Evolutionary conservation across 2,888 invertebrate genomes (phyloP).

Genomic region (Odontocerum albicorne): DNA sequence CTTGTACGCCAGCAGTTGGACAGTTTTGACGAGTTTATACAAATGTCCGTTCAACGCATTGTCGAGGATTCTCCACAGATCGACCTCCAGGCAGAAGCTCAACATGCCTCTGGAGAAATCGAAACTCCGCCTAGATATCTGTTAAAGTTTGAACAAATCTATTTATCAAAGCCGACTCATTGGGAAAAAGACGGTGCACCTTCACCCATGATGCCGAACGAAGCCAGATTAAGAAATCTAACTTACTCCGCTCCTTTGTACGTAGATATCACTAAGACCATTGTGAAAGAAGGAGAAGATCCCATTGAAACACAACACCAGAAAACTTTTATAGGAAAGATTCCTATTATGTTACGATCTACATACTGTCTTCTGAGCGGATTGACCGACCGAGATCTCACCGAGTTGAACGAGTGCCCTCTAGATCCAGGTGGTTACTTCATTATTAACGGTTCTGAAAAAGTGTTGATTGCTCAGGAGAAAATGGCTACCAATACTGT

Average conservation of each 20-base stretch:
- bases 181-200: slow-evolving; percentile 99
- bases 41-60: slow-evolving; percentile 99
- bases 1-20: slow-evolving; percentile 98
- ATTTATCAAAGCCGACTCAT: slow-evolving; percentile 98
- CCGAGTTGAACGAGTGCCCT: slow-evolving; percentile 98
- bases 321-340: slow-evolving; percentile 82
- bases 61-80: slow-evolving; percentile 99
- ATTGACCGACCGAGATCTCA: slow-evolving; percentile 97
- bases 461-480: slow-evolving; percentile 98
- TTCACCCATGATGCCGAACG: slow-evolving; percentile 99
- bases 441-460: slow-evolving; percentile 99
- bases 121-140: slow-evolving; percentile 90
- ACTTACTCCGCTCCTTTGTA: slow-evolving; percentile 98
- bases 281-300: slow-evolving; percentile 87
- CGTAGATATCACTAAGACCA: slow-evolving; percentile 98
- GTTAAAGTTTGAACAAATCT: slow-evolving; percentile 98
- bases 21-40: slow-evolving; percentile 99
- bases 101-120: slow-evolving; percentile 91
- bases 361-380: slow-evolving; percentile 95
- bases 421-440: slow-evolving; percentile 99
- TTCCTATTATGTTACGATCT: slow-evolving; percentile 98
- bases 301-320: slow-evolving; percentile 82
- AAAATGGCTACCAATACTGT: slow-evolving; percentile 99
- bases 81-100: slow-evolving; percentile 96
- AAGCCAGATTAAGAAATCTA: slow-evolving; percentile 93